phyloP scores from a whole-genome alignment of 1,140 invertebrate species.

The Drosophila elegans region DNA sequence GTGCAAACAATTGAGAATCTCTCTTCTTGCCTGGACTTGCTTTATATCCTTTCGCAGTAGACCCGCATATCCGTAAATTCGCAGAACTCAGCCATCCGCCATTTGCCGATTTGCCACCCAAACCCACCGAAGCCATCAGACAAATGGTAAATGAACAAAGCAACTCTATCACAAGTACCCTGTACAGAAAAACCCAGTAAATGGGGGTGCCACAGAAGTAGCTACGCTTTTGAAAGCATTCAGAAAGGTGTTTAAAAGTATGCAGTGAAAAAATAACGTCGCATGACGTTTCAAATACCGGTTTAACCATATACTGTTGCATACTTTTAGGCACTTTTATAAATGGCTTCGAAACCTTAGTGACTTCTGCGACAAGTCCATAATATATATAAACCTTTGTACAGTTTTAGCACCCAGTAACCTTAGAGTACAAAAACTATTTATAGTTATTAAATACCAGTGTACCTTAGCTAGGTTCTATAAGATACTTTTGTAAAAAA shows the following conservation, averaged over 20 bases:
- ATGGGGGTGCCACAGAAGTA: too few species aligned
- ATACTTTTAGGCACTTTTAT: too few species aligned
- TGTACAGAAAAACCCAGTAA: slow-evolving; percentile 23
- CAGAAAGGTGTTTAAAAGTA: too few species aligned
- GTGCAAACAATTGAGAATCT: slow-evolving; percentile 34
- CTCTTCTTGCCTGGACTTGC: slow-evolving; percentile 43
- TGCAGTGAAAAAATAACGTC: too few species aligned
- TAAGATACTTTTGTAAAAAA: slow-evolving; percentile 61
- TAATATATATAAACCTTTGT: slow-evolving; percentile 26
- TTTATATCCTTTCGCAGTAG: slow-evolving; percentile 51
- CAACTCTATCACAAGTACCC: slow-evolving; percentile 57
- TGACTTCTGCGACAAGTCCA: background rate
- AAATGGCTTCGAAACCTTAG: too few species aligned
- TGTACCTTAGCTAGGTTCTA: slow-evolving; percentile 71
- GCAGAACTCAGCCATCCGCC: slow-evolving; percentile 5
- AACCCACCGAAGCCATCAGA: slow-evolving; percentile 26
- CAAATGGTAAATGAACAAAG: slow-evolving; percentile 76
- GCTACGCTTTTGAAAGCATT: too few species aligned
- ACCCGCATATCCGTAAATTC: slow-evolving; percentile 22
- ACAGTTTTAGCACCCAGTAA: slow-evolving; percentile 37
- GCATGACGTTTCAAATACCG: too few species aligned
- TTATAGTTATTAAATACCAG: slow-evolving; percentile 24
- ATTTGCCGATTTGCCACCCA: background rate
- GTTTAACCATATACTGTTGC: too few species aligned
- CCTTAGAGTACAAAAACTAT: slow-evolving; percentile 47